A percentile compares a stretch with the other conserved stretches of the same genome.
These are phyloP conservation scores for Scomberomorus guttatus DNA, from an alignment of 2,797 vertebrate genomes.

Conservation along the genomic window DNA sequence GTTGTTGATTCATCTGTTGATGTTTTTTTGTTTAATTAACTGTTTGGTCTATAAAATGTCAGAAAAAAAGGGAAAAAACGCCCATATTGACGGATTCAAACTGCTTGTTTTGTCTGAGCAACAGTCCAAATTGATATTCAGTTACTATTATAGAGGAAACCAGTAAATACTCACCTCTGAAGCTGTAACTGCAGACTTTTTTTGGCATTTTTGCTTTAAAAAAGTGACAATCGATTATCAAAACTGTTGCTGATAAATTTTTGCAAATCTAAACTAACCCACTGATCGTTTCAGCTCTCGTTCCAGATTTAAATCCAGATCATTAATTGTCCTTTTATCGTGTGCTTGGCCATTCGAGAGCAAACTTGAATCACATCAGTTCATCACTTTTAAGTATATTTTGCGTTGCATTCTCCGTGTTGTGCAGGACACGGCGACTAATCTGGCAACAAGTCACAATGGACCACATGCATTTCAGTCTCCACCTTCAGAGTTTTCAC, in stretches of 20 bases:
- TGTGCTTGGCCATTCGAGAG: neutral
- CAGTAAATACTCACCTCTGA: too few species aligned
- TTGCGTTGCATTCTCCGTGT: neutral
- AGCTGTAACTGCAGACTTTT: too few species aligned
- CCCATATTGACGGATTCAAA: neutral
- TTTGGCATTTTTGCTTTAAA: too few species aligned
- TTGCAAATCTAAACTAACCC: too few species aligned
- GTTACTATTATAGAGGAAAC: neutral
- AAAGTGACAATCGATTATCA: too few species aligned
- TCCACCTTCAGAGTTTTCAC: slow-evolving; percentile 11
- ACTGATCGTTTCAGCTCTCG: too few species aligned
- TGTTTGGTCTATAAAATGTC: neutral
- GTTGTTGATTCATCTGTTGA: too few species aligned
- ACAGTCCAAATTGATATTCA: neutral
- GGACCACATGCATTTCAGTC: slow-evolving; percentile 1
- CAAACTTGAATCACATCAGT: neutral
- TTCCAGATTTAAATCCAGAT: slow-evolving; percentile 9
- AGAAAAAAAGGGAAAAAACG: neutral
- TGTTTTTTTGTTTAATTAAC: too few species aligned
- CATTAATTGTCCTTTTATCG: neutral
- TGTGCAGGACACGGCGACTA: neutral
- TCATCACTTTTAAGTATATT: neutral
- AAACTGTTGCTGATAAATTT: too few species aligned
- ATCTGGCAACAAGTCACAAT: slow-evolving; percentile 2
- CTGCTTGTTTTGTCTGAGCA: neutral